phyloP scores from a whole-genome alignment of 2,888 invertebrate species.

The Dryobotodes eremita region DNA sequence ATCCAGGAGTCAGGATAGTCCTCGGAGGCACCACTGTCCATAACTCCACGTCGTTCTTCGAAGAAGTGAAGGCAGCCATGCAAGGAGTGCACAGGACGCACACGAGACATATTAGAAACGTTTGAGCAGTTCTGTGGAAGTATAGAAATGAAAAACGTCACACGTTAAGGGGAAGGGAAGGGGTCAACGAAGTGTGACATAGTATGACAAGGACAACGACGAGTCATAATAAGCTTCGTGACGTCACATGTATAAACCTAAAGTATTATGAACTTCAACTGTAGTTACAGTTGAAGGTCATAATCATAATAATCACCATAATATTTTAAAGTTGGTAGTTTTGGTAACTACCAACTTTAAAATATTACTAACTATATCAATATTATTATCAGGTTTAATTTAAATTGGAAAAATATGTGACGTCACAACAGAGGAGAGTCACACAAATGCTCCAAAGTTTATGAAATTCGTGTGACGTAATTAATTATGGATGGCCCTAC shows the following conservation, averaged over 20 bases:
- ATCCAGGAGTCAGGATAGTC: conserved; percentile 94
- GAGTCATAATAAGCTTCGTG: neutral
- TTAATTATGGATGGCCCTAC: neutral
- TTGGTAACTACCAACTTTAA: neutral
- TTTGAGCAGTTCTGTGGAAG: conserved; percentile 67
- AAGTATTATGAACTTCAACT: neutral
- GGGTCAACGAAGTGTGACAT: neutral
- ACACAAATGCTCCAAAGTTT: neutral
- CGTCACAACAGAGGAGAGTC: neutral
- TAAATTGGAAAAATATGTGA: neutral
- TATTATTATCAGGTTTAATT: neutral
- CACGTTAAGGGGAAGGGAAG: neutral
- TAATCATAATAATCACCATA: no score
- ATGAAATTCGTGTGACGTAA: neutral
- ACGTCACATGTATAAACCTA: neutral
- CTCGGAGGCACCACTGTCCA: conserved; percentile 98
- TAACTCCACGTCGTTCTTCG: conserved; percentile 95
- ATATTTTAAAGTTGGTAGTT: no score
- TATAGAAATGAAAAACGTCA: neutral
- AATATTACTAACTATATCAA: neutral
- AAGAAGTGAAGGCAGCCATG: conserved; percentile 93
- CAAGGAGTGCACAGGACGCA: conserved; percentile 92
- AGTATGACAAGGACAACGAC: neutral
- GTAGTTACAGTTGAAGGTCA: no score
- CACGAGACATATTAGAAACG: conserved; percentile 89